Percentiles rank a stretch among this genome's conserved stretches.
Conservation (phyloP, 2,888 invertebrate genomes). For the Neoaliturus tenellus region DNA sequence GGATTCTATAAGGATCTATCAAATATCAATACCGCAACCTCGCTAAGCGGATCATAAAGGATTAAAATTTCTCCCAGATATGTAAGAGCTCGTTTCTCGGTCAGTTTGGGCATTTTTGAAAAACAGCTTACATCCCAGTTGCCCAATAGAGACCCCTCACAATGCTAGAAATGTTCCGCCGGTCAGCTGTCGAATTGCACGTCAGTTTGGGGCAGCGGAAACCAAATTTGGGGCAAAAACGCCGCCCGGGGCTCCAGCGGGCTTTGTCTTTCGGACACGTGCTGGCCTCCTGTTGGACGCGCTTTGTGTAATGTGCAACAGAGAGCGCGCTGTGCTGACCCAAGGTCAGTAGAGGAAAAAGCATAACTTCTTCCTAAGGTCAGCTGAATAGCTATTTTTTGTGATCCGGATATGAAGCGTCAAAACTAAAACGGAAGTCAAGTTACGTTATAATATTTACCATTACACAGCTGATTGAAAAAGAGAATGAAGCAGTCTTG, state of each 20-base stretch:
- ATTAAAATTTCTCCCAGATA: neutral
- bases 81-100: neutral
- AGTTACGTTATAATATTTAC: too few relatives aligned
- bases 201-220: slow-evolving; percentile 41
- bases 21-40: neutral
- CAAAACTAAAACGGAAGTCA: too few relatives aligned
- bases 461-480: too few relatives aligned
- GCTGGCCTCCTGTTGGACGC: neutral
- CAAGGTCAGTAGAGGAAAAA: too few relatives aligned
- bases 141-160: neutral
- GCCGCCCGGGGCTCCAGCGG: neutral
- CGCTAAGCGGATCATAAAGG: neutral
- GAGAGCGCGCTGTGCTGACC: neutral
- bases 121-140: neutral
- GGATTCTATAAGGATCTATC: neutral
- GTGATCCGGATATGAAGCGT: too few relatives aligned
- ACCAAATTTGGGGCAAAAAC: slow-evolving; percentile 31
- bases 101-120: neutral
- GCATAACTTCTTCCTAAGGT: too few relatives aligned
- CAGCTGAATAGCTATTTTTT: too few relatives aligned
- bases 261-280: slow-evolving; percentile 35
- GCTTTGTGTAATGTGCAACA: neutral
- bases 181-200: slow-evolving; percentile 41
- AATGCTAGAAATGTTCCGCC: slow-evolving; percentile 42
- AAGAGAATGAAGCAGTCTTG: too few relatives aligned